A percentile compares a stretch with the other conserved stretches of the same genome.
Evolutionary conservation across 2,888 invertebrate species (phyloP).

Genomic region (Atrina japonica): DNA sequence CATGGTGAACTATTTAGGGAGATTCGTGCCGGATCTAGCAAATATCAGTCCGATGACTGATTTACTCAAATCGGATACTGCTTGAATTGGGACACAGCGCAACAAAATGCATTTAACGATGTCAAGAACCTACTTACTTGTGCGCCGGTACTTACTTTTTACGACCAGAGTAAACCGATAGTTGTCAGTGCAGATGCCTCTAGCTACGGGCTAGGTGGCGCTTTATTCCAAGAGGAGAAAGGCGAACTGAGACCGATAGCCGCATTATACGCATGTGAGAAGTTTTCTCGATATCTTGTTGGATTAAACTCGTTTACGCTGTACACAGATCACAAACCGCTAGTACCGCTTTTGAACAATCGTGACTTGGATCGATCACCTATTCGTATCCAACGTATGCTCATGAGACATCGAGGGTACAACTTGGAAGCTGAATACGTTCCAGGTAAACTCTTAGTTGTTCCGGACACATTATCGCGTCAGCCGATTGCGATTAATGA

Average conservation of each 20-base stretch:
- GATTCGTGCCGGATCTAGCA: constrained; percentile 43
- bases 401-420: constrained; percentile 51
- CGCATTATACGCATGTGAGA: constrained; percentile 53
- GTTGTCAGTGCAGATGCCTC: too few relatives aligned
- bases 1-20: constrained; percentile 49
- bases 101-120: constrained; percentile 4
- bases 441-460: too few relatives aligned
- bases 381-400: constrained; percentile 50
- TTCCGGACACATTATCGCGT: too few relatives aligned
- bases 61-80: constrained; percentile 33
- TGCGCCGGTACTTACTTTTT: constrained; percentile 46
- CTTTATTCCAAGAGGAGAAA: too few relatives aligned
- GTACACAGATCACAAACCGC: constrained; percentile 55
- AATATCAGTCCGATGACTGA: constrained; percentile 44
- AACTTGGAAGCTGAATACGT: too few relatives aligned
- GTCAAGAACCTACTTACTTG: constrained; percentile 44
- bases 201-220: too few relatives aligned
- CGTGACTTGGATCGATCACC: constrained; percentile 47
- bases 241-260: constrained; percentile 20
- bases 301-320: constrained; percentile 47
- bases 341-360: constrained; percentile 54
- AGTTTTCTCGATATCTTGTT: constrained; percentile 41
- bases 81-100: constrained; percentile 44
- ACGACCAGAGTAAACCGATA: constrained; percentile 52
- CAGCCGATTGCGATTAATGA: too few relatives aligned